These are phyloP conservation scores for Thunnus albacares DNA, from an alignment of 2,797 vertebrate genomes.

Conservation along the genomic window DNA sequence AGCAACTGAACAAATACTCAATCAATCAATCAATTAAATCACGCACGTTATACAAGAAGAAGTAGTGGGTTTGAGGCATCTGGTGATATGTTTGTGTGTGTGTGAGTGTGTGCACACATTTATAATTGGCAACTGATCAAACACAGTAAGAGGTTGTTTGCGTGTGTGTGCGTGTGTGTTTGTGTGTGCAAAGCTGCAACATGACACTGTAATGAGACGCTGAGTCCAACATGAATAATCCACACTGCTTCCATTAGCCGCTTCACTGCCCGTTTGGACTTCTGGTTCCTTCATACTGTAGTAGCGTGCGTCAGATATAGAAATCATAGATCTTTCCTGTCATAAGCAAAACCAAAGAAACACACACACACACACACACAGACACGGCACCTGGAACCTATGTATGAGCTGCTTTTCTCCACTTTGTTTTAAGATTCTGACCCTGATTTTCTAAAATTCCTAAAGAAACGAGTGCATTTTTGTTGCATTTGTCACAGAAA, in stretches of 20 bases:
- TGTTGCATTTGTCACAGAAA: not conserved
- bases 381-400: not conserved
- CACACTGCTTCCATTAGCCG: conserved; percentile 75
- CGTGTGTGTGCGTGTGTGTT: not conserved
- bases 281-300: conserved; percentile 28
- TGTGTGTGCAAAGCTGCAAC: conserved; percentile 52
- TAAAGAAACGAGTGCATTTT: not conserved
- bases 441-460: not conserved
- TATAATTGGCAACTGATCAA: conserved; percentile 12
- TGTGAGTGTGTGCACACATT: not conserved
- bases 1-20: too few relatives aligned
- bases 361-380: not conserved
- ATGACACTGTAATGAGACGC: conserved; percentile 75
- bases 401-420: not conserved
- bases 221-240: conserved; percentile 79
- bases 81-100: not conserved
- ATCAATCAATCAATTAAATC: not conserved
- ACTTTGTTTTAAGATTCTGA: not conserved
- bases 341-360: too few relatives aligned
- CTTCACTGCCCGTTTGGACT: conserved; percentile 66
- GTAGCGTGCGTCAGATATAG: not conserved
- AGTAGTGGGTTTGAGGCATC: not conserved
- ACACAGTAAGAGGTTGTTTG: not conserved
- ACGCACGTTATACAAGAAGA: not conserved
- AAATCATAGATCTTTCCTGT: conserved; percentile 17